Percentiles rank a stretch among this genome's conserved stretches.
Conservation (phyloP, 2,888 invertebrate genomes). For the Drosophila ezoana region DNA sequence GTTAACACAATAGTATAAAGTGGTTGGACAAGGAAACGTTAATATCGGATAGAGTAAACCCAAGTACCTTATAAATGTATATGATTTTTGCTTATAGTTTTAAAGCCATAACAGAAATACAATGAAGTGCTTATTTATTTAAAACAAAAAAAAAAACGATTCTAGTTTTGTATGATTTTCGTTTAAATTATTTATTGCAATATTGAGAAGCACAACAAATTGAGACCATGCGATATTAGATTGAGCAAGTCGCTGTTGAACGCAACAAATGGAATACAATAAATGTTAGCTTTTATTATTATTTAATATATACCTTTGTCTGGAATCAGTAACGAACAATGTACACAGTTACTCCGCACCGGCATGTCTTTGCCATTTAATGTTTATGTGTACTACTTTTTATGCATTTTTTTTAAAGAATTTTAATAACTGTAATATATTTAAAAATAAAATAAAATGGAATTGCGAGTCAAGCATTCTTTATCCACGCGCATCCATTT, state of each 20-base stretch:
- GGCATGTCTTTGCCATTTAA: conserved; percentile 42
- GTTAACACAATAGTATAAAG: conserved; percentile 55
- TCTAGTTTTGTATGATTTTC: conserved; percentile 38
- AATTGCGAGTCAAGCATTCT: conserved; percentile 7
- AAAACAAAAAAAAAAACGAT: conserved; percentile 24
- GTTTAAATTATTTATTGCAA: conserved; percentile 48
- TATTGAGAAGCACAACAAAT: conserved; percentile 10
- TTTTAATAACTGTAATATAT: conserved; percentile 42
- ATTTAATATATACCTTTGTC: conserved; percentile 23
- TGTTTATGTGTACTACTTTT: conserved; percentile 40
- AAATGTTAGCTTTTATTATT: conserved; percentile 38
- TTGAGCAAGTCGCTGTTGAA: conserved; percentile 14
- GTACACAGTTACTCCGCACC: conserved; percentile 8
- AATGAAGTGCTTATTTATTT: conserved; percentile 60
- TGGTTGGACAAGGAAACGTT: conserved; percentile 38
- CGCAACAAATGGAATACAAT: conserved; percentile 29
- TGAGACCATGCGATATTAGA: conserved; percentile 1
- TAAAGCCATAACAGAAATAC: conserved; percentile 46
- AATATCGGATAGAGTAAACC: conserved; percentile 66
- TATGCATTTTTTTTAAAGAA: conserved; percentile 35
- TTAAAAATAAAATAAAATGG: conserved; percentile 10
- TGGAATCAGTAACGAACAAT: conserved; percentile 8
- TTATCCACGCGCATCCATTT: conserved; percentile 71
- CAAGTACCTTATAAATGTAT: conserved; percentile 79
- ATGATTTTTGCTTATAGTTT: conserved; percentile 68